Base-by-base conservation (phyloP, 2,113 vertebrate species). In the Hepsetus odoe region DNA sequence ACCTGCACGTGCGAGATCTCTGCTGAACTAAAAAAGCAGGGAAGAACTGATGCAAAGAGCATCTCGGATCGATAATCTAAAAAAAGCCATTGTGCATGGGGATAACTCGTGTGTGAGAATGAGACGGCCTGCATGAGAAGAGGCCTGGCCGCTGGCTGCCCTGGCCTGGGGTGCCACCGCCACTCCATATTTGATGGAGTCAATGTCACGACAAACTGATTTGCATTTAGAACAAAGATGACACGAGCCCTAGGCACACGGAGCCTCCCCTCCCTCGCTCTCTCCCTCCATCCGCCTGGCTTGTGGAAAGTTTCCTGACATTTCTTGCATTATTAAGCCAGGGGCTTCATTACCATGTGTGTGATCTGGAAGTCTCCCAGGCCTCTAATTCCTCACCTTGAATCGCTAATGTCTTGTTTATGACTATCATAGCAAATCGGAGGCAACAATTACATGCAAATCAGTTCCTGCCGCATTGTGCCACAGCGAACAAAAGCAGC, bases 351-450 rank as follows among this genome's bases (percentile, higher is more conserved):
- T 89, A 91, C 88, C 85, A 90, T 90, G 76, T 81, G 74, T 89
- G 79, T 88, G 86, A 89, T 90, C 83, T 33, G 85, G 80, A 87
- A 87, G 87, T 91, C 86, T 89, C 89, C 87, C 88, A 88, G 86
- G 87, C 82, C 84, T 88, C 85, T 86, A 77, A 86, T 87, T 89
- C 89, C 88, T 90, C 87, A 89, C 87, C 88, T 88, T 86, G 86
- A 90, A 91, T 91, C 88, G 87, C 85, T 86, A 77, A 85, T 90
- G 86, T 88, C 90, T 91, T 89, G 89, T 90, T 85, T 90, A 92
- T 88, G 76, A 84, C 87, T 73, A 85, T 88, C 84, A 86, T 80
- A 74, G 83, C 85, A 81, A 83, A 86, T 86, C 82, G 30, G 73
- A 35, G 26, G 82, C 83, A 83, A 84, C 84, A 88, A 86, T 88